These are phyloP conservation scores for Mellilla xanthometata DNA, from an alignment of 2,888 invertebrate species.

Conservation along the genomic window DNA sequence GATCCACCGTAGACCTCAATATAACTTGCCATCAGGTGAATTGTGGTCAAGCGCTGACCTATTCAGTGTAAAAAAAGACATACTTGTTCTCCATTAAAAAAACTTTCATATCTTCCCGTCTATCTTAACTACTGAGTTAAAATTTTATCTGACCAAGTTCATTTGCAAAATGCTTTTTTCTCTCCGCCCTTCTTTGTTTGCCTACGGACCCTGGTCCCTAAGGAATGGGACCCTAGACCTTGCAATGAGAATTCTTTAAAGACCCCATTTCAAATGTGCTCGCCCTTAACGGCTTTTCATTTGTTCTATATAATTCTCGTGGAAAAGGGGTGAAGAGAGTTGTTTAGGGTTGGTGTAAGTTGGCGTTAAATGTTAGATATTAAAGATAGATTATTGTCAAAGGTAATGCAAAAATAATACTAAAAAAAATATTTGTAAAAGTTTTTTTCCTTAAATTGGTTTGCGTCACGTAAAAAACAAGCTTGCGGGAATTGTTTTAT, in stretches of 20 bases:
- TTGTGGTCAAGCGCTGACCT: too few species aligned
- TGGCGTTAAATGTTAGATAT: neutral
- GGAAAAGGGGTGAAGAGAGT: constrained; percentile 1
- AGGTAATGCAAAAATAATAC: too few species aligned
- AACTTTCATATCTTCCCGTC: constrained; percentile 1
- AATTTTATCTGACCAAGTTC: constrained; percentile 16
- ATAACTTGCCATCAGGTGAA: too few species aligned
- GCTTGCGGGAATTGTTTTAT: too few species aligned
- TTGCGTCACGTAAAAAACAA: too few species aligned
- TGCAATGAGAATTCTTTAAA: constrained; percentile 57
- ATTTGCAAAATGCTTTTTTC: constrained; percentile 20
- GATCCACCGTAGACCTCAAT: too few species aligned
- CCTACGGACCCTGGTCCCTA: constrained; percentile 20
- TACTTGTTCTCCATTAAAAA: neutral
- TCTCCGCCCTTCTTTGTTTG: constrained; percentile 16
- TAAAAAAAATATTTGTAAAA: too few species aligned
- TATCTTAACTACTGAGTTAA: constrained; percentile 10
- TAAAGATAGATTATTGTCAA: too few species aligned
- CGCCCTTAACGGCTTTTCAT: constrained; percentile 45
- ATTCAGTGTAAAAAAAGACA: too few species aligned
- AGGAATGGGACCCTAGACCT: constrained; percentile 33
- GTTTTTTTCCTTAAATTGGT: too few species aligned
- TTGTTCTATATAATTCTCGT: constrained; percentile 19
- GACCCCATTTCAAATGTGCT: constrained; percentile 37
- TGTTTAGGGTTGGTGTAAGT: neutral